Evolutionary conservation across 1,140 invertebrate species (phyloP).

Genomic region (Episyrphus balteatus): DNA sequence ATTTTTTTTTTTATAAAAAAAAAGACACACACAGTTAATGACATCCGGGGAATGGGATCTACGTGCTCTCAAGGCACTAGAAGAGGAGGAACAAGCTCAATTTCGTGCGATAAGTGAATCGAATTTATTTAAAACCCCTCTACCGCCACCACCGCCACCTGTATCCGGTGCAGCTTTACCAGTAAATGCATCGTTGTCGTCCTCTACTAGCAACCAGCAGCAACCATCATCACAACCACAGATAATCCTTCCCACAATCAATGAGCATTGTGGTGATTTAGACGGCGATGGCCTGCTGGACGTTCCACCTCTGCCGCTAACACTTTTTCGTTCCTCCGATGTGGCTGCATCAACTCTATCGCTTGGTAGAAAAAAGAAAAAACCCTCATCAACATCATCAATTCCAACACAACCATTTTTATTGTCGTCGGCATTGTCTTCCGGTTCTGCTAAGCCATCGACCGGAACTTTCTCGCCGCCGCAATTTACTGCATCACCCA

Average conservation of each 20-base stretch:
- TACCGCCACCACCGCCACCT: conserved; percentile 10
- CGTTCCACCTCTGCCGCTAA: neutral
- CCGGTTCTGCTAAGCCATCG: conserved; percentile 6
- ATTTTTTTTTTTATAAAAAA: no score
- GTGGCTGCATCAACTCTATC: neutral
- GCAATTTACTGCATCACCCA: conserved; percentile 20
- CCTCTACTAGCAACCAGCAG: no score
- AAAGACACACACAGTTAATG: conserved; percentile 12
- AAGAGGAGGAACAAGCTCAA: conserved; percentile 31
- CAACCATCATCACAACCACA: neutral
- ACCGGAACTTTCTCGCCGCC: conserved; percentile 20
- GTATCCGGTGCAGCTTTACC: conserved; percentile 3
- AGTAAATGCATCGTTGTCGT: neutral
- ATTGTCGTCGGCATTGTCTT: neutral
- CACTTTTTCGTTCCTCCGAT: neutral
- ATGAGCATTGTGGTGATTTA: neutral
- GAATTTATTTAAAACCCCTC: conserved; percentile 20
- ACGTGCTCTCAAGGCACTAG: conserved; percentile 31
- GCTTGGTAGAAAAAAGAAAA: neutral
- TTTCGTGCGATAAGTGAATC: conserved; percentile 28
- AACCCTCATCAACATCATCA: neutral
- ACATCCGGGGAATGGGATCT: conserved; percentile 35
- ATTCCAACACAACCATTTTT: neutral
- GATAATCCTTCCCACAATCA: neutral
- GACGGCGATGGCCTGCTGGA: neutral